A percentile compares a stretch with the other conserved stretches of the same genome.
Conservation (phyloP, 1,140 invertebrate species). For the Drosophila kohkoa region DNA sequence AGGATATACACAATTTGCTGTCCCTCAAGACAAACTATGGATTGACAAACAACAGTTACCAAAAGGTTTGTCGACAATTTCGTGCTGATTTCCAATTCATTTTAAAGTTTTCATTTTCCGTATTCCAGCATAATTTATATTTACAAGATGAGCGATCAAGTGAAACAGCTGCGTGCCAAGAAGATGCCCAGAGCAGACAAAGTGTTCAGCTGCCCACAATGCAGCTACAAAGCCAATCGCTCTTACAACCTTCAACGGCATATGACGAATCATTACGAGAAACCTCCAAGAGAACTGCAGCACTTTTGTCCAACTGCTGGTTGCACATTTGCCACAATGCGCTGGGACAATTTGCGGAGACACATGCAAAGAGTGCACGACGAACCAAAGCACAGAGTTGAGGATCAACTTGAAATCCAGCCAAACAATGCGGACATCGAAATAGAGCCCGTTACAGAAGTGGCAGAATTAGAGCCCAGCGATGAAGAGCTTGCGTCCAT, state of each 20-base stretch:
- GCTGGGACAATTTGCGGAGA: constrained; percentile 35
- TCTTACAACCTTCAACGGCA: constrained; percentile 25
- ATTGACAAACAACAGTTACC: too few species aligned
- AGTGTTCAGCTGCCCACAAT: constrained; percentile 7
- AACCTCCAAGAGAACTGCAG: constrained; percentile 35
- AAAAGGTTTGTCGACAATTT: constrained; percentile 2
- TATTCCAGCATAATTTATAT: background rate
- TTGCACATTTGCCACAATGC: constrained; percentile 14
- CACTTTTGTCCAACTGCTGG: constrained; percentile 4
- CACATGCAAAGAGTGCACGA: constrained; percentile 27
- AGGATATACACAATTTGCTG: too few species aligned
- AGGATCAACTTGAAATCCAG: background rate
- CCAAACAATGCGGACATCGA: background rate
- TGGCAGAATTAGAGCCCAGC: background rate
- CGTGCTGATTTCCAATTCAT: background rate
- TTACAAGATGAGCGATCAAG: constrained; percentile 9
- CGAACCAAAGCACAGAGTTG: background rate
- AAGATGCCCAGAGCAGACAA: constrained; percentile 5
- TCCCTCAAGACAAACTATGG: too few species aligned
- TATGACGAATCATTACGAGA: constrained; percentile 18
- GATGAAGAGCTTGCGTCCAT: constrained; percentile 1
- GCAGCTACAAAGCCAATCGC: constrained; percentile 14
- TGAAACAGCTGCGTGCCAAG: background rate
- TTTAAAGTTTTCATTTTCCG: background rate
- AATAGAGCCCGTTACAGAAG: background rate